Evolutionary conservation across 2,113 vertebrate genomes (phyloP).

Genomic region (Podarcis muralis): DNA sequence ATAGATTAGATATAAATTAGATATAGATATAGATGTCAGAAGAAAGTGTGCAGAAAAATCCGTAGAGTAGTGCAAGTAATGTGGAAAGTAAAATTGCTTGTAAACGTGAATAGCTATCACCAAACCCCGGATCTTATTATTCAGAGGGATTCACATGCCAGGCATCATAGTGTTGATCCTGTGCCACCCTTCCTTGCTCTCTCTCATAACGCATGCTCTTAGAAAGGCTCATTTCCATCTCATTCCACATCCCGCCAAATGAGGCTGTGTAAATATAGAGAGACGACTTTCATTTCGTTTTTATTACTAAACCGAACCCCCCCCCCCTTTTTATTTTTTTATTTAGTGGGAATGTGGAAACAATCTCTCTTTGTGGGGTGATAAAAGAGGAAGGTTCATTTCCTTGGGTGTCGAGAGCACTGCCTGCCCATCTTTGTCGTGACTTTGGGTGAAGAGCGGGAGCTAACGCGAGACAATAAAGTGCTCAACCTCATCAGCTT

Average conservation of each 20-base stretch:
- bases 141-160: slow-evolving; percentile 13
- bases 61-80: too few species aligned
- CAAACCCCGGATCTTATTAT: slow-evolving; percentile 4
- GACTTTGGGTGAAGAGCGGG: slow-evolving; percentile 59
- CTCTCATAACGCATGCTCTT: slow-evolving; percentile 16
- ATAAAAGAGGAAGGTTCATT: slow-evolving; percentile 46
- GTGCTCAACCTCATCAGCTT: slow-evolving; percentile 62
- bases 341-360: slow-evolving; percentile 29
- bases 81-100: too few species aligned
- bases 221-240: slow-evolving; percentile 27
- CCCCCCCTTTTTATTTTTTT: slow-evolving; percentile 10
- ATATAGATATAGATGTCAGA: too few species aligned
- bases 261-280: slow-evolving; percentile 43
- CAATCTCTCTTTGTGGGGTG: slow-evolving; percentile 12
- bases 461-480: slow-evolving; percentile 47
- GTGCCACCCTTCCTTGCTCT: not conserved
- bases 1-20: too few species aligned
- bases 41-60: too few species aligned
- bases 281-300: slow-evolving; percentile 39
- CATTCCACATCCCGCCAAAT: slow-evolving; percentile 24
- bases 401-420: slow-evolving; percentile 31
- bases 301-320: slow-evolving; percentile 29
- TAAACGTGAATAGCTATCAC: not conserved
- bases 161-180: not conserved
- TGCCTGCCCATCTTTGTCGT: slow-evolving; percentile 41